Base-by-base conservation (phyloP, 2,113 vertebrate genomes). In the Castor canadensis region DNA sequence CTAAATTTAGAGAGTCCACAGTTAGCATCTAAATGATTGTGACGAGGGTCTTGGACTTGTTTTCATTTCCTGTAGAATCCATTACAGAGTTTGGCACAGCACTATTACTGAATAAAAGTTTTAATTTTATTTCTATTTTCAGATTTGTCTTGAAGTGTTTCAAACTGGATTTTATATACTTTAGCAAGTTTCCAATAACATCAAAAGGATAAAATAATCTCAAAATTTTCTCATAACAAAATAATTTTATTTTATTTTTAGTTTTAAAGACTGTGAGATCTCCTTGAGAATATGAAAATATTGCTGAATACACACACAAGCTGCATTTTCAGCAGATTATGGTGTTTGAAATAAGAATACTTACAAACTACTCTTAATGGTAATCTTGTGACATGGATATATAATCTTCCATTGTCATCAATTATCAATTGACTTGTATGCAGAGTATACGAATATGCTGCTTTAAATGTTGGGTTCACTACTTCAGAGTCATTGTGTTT, bases 81-180 rank as follows among this genome's bases (percentile, higher is more conserved):
- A 43, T 40, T 54, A 9, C 5, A 62, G 26, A 12, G 28, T 75
- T 32, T 71, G 9, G 26, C 43, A 66, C 24, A 43, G 35, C 84
- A 26, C 16, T 66, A n/a, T 43, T 24, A 52, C 11, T 85, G 60
- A 75, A 77, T n/a, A 58, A 77, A 81, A 73, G 22, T n/a, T 60
- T 94, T 58, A 71, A 49, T 85, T 95, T 85, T 88, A 76, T 88
- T 81, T 90, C 10, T 81, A 24, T 71, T 91, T 85, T 91, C 11
- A 76, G 94, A 95, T 81, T 62, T 86, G n/a, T 64, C 28, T 73
- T 86, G 9, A 88, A 93, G 6, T 80, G 52, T 81, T 73, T 87
- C 85, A 92, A 49, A 20, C 35, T 66, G 5, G 16, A 3, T 81
- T 93, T 93, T 49, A 72, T 8, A 81, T 58, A 79, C 9, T 22